Base-by-base conservation (phyloP, 2,113 vertebrate genomes). In the Sorex araneus region DNA sequence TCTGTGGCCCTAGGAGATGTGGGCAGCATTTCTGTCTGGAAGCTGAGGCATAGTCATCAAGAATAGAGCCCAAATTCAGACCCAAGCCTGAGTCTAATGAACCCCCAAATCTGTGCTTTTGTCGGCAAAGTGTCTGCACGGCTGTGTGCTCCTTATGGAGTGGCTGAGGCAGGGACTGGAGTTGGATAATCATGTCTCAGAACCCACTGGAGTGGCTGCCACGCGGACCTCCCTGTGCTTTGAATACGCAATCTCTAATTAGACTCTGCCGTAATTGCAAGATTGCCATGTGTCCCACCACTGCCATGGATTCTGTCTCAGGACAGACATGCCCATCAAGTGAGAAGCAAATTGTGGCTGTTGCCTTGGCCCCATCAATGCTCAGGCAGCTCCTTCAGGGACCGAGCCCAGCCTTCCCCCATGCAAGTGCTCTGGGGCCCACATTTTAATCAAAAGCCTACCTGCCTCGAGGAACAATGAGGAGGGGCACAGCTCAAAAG, bases 391-490 rank as follows among this genome's bases (percentile, higher is more conserved):
- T 97, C 92, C 97, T 96, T 89, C 93, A 95, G 96, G 97, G 96
- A 97, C 0, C 3, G 10, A 93, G 96, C 93, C 94, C 96, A 97
- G 85, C 89, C 93, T 95, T 97, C 94, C 92, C 92, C 96, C 79
- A 86, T 40, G 90, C 97, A 96, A 97, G 95, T 92, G 95, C 97
- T 97, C 96, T 97, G 94, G 97, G 94, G 96, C 97, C 96, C 96
- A 96, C 95, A 87, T 97, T 98, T 98, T 97, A 98, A 98, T 98
- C 97, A 97, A 97, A 97, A 97, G 34, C 36, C 25, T 96, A 95
- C 96, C 95, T 97, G 95, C 96, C 97, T 98, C 95, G 95, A 97
- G 97, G 97, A 96, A 90, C 88, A 95, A 60, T 94, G 91, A 78
- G 43, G 89, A 80, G 67, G 94, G 94, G 84, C 64, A 23, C 89